Conservation (phyloP, 64 coral and sea anemone genomes). For the Porites lutea region DNA sequence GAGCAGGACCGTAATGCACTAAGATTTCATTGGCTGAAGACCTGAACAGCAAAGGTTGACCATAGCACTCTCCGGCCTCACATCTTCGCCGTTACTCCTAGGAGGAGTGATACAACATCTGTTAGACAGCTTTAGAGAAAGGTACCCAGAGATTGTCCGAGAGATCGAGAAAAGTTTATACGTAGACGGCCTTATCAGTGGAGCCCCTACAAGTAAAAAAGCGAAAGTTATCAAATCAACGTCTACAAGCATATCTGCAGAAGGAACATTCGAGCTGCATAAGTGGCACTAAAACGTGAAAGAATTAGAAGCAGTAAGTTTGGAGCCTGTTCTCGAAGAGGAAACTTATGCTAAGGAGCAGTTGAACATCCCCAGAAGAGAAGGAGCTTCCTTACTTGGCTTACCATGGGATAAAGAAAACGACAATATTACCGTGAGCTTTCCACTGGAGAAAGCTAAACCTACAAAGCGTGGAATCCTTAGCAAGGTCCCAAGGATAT, state of each 20-base stretch:
- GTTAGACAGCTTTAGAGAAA: not conserved
- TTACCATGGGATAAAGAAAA: conserved; percentile 19
- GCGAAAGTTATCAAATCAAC: not conserved
- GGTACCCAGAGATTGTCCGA: conserved; percentile 22
- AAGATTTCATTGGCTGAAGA: too few species aligned
- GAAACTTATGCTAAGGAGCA: conserved; percentile 43
- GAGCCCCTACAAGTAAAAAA: not conserved
- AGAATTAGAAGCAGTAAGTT: not conserved
- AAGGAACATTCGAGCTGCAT: conserved; percentile 35
- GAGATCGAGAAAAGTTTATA: conserved; percentile 44
- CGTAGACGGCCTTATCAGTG: conserved; percentile 40
- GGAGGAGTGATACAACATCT: not conserved
- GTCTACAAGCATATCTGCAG: conserved; percentile 30
- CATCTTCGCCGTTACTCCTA: not conserved
- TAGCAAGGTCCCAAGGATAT: not conserved
- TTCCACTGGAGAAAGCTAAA: not conserved
- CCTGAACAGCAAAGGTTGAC: not conserved
- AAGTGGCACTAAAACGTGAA: conserved; percentile 25
- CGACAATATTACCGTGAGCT: not conserved
- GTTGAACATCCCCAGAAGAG: not conserved
- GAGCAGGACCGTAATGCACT: too few species aligned
- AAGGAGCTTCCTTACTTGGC: conserved; percentile 16
- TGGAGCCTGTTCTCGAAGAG: not conserved
- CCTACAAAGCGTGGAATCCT: not conserved
- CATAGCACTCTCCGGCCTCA: not conserved